Base-by-base conservation (phyloP, 2,888 invertebrate species). In the Pediacus dermestoides region DNA sequence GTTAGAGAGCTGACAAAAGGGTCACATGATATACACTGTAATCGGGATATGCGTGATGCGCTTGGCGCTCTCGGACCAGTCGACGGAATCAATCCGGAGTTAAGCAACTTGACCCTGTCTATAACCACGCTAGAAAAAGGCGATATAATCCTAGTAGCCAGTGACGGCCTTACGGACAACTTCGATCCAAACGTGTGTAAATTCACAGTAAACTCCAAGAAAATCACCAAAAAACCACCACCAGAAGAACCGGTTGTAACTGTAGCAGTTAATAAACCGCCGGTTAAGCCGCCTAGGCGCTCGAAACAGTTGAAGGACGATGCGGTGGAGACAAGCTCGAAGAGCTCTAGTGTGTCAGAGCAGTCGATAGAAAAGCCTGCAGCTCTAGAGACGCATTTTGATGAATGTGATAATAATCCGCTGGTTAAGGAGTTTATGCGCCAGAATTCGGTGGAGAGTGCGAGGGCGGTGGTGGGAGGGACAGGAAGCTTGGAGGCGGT, bases 171-270 rank as follows among this genome's bases (percentile, higher is more conserved):
- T 16, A 88, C 88, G 3, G 91, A 92, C 63, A 92, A 92, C 66
- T 88, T 90, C 57, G 91, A 92, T 70, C 91, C 91, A 1, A 90
- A 91, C 16, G 90, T 92, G 38, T 90, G 90, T 15, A 88, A 87
- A 68, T 88, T 90, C 60, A 87, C 89, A 3, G 75, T 78, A 2
- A 67, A 64, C 39, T 48, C 56, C 2, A 54, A 51, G 61, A 27
- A 9, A 23, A 3, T 18, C 6, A 4, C 4, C 3, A 10, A 23
- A 23, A 50, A 44, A 34, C 43, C 49, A 23, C 30, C 50, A 3
- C 18, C 46, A 6, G 11, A 22, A 21, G 40, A 45, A 11, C 39
- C 48, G 4, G 30, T 28, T 23, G 35, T 35, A 23, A 32, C 33
- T 11, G 7, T 31, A 23, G 42, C 43, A 30, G 21, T 18, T 18